Evolutionary conservation across 2,113 vertebrate genomes (phyloP), one percentile per base, ranked within the genome.

Genomic region (Erinaceus europaeus): DNA sequence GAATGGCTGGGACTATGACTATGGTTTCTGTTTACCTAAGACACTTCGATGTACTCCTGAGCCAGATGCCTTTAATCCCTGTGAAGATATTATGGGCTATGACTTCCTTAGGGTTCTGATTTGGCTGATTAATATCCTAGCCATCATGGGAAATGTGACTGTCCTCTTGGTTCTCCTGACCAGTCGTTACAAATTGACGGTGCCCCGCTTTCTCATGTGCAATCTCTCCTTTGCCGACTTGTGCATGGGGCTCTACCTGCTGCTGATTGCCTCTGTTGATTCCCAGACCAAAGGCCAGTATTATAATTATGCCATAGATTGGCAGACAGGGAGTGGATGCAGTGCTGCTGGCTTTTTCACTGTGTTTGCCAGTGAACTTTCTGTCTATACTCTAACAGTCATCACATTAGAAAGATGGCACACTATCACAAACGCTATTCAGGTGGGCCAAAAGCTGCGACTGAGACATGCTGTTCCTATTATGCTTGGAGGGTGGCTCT

Each of bases 321-420:
- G 99, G 98, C 99, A 99, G 90, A 98, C 98, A 0, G 98, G 98
- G 27, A 93, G 96, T 0, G 98, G 98, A 14, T 99, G 98, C 44
- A 94, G 96, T 1, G 82, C 97, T 0, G 98, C 99, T 0, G 98
- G 99, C 1, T 99, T 99, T 74, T 95, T 99, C 93, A 99, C 98
- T 0, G 98, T 99, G 46, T 99, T 99, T n/a, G 96, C 98, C 2
- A 98, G 98, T 0, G 98, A 99, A 92, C 97, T 99, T 0, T 99
- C 98, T 0, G 97, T 99, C n/a, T 99, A 98, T 84, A 99, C 98
- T 0, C 97, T 99, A 38, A 99, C 98, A 0, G 96, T 98, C 57
- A 98, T 99, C 86, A 99, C 98, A 1, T 1, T 99, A 0, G 99
- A 99, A 36, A 97, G 98, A 77, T 98, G 98, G 98, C 98, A 99